Evolutionary conservation across 2,888 invertebrate species (phyloP).

Genomic region (Caenorhabditis panamensis): DNA sequence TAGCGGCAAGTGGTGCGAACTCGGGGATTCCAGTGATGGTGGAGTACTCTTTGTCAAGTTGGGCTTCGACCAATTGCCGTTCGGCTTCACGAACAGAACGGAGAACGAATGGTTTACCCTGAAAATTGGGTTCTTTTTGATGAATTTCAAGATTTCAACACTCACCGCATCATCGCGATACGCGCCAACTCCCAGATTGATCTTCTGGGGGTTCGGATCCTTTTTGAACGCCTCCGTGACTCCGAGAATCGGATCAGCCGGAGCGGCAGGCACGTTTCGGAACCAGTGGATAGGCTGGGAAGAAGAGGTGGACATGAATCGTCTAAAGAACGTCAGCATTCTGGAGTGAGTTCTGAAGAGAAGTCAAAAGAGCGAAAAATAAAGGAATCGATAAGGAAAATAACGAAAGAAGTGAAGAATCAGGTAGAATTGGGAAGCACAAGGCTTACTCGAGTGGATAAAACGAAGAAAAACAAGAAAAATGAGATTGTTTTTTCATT

Average conservation of each 20-base stretch:
- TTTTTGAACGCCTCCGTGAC: conserved; percentile 92
- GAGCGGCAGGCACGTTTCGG: conserved; percentile 63
- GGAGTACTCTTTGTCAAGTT: conserved; percentile 94
- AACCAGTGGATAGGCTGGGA: conserved; percentile 25
- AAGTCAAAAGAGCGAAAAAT: not conserved
- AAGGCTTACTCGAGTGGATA: conserved; percentile 16
- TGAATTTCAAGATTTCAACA: not conserved
- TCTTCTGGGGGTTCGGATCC: conserved; percentile 92
- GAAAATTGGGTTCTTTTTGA: conserved; percentile 14
- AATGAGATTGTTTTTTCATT: not conserved
- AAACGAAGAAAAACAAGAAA: not conserved
- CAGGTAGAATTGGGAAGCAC: conserved; percentile 17
- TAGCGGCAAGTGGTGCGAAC: conserved; percentile 90
- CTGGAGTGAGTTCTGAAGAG: not conserved
- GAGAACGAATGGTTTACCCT: conserved; percentile 96
- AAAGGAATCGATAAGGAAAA: not conserved
- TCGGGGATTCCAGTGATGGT: conserved; percentile 89
- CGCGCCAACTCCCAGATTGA: conserved; percentile 89
- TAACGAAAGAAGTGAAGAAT: conserved; percentile 4
- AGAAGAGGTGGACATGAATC: conserved; percentile 31
- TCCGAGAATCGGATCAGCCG: conserved; percentile 87
- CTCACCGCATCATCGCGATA: conserved; percentile 92
- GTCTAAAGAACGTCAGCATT: conserved; percentile 39
- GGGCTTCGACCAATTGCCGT: conserved; percentile 86
- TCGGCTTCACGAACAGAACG: conserved; percentile 95